Evolutionary conservation across 2,888 invertebrate genomes (phyloP).

Genomic region (Electrophaes corylata): DNA sequence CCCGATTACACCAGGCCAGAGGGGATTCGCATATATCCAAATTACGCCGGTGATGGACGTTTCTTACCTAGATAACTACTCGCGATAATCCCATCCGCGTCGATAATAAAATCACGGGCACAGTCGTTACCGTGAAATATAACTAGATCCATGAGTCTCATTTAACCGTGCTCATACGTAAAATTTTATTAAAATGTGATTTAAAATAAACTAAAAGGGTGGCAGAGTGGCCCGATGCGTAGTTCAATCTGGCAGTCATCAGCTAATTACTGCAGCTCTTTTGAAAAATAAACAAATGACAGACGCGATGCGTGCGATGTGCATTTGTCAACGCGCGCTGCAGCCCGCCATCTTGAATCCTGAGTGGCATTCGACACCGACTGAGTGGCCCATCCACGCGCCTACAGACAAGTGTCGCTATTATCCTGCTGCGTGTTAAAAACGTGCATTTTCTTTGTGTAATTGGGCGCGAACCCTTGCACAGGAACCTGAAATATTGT

Average conservation of each 20-base stretch:
- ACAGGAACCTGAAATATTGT: constrained; percentile 48
- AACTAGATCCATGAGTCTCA: neutral
- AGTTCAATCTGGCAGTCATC: constrained; percentile 43
- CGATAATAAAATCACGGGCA: constrained; percentile 37
- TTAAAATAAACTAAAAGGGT: constrained; percentile 33
- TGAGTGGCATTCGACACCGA: constrained; percentile 71
- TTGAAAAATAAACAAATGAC: constrained; percentile 43
- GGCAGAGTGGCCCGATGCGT: constrained; percentile 33
- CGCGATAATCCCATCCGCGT: constrained; percentile 52
- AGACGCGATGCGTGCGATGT: constrained; percentile 49
- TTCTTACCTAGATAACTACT: constrained; percentile 73
- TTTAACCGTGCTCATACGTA: neutral
- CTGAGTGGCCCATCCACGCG: constrained; percentile 72
- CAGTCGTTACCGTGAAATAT: constrained; percentile 6
- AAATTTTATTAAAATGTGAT: neutral
- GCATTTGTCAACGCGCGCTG: constrained; percentile 66
- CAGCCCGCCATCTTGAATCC: constrained; percentile 68
- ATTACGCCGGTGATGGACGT: constrained; percentile 79
- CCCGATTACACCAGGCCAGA: constrained; percentile 71
- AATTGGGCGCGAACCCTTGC: constrained; percentile 65
- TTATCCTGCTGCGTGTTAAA: constrained; percentile 57
- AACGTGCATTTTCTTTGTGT: constrained; percentile 67
- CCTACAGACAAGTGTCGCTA: constrained; percentile 61
- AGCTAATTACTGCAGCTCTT: constrained; percentile 44
- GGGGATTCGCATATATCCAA: constrained; percentile 82